phyloP scores from a whole-genome alignment of 2,888 invertebrate species.

The Caradrina clavipalpis region DNA sequence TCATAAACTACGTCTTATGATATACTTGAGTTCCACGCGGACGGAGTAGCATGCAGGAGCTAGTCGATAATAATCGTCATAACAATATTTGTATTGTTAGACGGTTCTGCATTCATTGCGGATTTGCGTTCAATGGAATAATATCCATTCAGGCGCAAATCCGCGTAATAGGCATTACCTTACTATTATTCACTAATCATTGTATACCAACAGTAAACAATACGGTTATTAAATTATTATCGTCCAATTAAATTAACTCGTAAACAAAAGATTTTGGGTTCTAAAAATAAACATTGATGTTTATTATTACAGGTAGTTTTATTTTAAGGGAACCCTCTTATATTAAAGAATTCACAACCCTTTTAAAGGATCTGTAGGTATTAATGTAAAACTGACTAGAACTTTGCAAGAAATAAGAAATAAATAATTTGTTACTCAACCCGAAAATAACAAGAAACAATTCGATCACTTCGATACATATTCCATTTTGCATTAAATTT shows the following conservation, averaged over 20 bases:
- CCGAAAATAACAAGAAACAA: background rate
- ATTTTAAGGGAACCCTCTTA: too few relatives aligned
- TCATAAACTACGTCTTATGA: too few relatives aligned
- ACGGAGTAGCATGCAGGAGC: too few relatives aligned
- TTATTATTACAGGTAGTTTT: too few relatives aligned
- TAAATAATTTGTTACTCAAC: too few relatives aligned
- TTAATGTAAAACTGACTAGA: too few relatives aligned
- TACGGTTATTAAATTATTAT: constrained; percentile 26
- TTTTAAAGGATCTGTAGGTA: background rate
- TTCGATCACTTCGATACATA: background rate
- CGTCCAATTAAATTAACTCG: constrained; percentile 18
- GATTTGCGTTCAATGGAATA: constrained; percentile 54
- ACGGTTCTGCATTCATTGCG: constrained; percentile 44
- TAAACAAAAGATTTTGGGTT: background rate
- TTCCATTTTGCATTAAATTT: background rate
- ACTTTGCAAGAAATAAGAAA: too few relatives aligned
- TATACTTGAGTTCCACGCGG: too few relatives aligned
- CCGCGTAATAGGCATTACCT: constrained; percentile 51
- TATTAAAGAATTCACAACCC: too few relatives aligned
- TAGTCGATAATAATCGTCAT: constrained; percentile 16
- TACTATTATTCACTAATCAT: constrained; percentile 40
- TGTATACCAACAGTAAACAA: constrained; percentile 46
- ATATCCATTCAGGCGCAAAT: constrained; percentile 54
- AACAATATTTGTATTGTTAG: constrained; percentile 44
- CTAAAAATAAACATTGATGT: too few relatives aligned